phyloP scores from a whole-genome alignment of 1,140 invertebrate genomes.

The Panagrolaimus sp. region DNA sequence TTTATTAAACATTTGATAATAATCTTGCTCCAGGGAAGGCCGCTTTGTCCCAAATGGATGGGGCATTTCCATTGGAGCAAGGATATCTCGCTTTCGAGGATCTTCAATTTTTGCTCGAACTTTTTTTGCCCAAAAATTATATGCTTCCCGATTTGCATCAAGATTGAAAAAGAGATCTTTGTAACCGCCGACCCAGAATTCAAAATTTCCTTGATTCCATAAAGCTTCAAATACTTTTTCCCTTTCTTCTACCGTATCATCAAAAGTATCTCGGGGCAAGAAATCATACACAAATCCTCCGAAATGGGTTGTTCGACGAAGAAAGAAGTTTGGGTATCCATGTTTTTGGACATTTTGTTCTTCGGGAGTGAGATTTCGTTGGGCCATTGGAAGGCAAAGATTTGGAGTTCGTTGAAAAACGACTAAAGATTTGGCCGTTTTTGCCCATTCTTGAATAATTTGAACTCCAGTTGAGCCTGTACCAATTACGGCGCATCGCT shows the following conservation, averaged over 20 bases:
- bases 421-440: neutral
- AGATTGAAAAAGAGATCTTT: neutral
- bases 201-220: neutral
- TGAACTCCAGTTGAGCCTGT: constrained; percentile 4
- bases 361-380: neutral
- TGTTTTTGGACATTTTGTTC: neutral
- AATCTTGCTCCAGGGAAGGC: constrained; percentile 9
- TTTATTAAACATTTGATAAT: constrained; percentile 8
- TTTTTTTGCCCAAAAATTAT: constrained; percentile 11
- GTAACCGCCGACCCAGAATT: neutral
- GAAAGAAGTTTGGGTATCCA: neutral
- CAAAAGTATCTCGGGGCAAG: neutral
- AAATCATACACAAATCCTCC: neutral
- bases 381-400: neutral
- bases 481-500: neutral
- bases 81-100: neutral
- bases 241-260: neutral
- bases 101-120: neutral
- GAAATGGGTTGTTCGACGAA: neutral
- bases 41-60: neutral
- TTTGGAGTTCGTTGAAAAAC: constrained; percentile 9
- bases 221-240: neutral
- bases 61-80: neutral
- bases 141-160: neutral
- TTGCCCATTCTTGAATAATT: constrained; percentile 5